These are phyloP conservation scores for Tetragnatha montana DNA, from an alignment of 2,888 invertebrate species.

Conservation along the genomic window DNA sequence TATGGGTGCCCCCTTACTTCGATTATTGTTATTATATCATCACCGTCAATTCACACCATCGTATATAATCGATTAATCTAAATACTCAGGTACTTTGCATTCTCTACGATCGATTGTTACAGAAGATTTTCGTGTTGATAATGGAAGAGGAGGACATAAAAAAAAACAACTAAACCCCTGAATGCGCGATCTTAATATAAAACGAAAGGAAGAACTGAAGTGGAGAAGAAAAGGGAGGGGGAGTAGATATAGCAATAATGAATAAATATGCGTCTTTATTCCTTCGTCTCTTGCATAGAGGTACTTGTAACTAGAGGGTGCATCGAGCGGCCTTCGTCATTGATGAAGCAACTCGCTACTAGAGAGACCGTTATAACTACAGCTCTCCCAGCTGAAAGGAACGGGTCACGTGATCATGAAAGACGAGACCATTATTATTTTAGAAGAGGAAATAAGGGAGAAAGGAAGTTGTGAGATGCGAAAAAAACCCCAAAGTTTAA, in stretches of 20 bases:
- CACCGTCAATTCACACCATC: not conserved
- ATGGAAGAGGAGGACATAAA: slow-evolving; percentile 53
- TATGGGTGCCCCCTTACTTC: not conserved
- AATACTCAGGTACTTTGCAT: slow-evolving; percentile 63
- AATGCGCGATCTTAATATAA: slow-evolving; percentile 8
- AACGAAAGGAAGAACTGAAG: slow-evolving; percentile 19
- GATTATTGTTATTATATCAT: not conserved
- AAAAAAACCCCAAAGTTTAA: too few species aligned
- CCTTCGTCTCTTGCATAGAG: slow-evolving; percentile 2
- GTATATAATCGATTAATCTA: slow-evolving; percentile 64
- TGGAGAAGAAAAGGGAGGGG: slow-evolving; percentile 27
- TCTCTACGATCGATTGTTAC: slow-evolving; percentile 65
- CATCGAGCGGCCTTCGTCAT: too few species aligned
- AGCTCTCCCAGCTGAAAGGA: too few species aligned
- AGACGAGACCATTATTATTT: too few species aligned
- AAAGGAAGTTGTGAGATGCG: too few species aligned
- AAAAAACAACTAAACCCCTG: not conserved
- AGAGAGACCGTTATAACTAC: too few species aligned
- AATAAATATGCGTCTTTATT: slow-evolving; percentile 66
- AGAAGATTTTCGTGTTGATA: slow-evolving; percentile 65
- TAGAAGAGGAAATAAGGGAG: too few species aligned
- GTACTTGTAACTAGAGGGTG: too few species aligned
- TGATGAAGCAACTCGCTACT: too few species aligned
- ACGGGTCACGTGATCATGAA: too few species aligned
- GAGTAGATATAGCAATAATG: slow-evolving; percentile 64